These are phyloP conservation scores for Rhynchomys soricoides DNA, from an alignment of 2,113 vertebrate genomes.

Conservation along the genomic window DNA sequence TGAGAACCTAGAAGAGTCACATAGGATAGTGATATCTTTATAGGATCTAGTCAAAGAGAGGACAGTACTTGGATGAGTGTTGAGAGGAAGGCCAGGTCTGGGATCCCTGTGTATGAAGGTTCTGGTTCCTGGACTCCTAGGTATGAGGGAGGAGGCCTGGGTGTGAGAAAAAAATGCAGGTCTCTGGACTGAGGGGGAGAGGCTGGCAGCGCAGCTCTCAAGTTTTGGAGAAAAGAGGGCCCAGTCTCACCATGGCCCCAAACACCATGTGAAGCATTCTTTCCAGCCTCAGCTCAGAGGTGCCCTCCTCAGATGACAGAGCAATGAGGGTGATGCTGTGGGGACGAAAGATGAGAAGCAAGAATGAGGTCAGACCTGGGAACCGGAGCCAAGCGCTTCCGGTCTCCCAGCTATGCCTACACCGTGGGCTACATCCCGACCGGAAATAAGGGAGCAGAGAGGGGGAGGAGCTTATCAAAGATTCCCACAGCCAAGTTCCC, in stretches of 20 bases:
- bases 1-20: constrained; percentile 84
- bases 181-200: not conserved
- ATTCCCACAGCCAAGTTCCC: not conserved
- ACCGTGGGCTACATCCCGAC: not conserved
- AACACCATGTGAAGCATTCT: constrained; percentile 93
- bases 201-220: not conserved
- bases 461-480: not conserved
- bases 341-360: not conserved
- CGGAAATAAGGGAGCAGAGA: not conserved
- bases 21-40: not conserved
- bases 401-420: not conserved
- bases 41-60: not conserved
- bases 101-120: not conserved
- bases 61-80: not conserved
- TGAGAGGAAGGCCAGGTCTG: not conserved
- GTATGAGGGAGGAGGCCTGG: not conserved
- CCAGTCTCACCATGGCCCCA: constrained; percentile 91
- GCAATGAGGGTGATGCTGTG: constrained; percentile 92
- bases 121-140: too few species aligned
- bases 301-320: constrained; percentile 85
- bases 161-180: not conserved
- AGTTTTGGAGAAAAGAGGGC: not conserved
- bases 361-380: not conserved
- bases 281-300: constrained; percentile 85
- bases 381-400: not conserved